Base-by-base conservation (phyloP, 2,113 vertebrate genomes). In the Clinocottus analis region DNA sequence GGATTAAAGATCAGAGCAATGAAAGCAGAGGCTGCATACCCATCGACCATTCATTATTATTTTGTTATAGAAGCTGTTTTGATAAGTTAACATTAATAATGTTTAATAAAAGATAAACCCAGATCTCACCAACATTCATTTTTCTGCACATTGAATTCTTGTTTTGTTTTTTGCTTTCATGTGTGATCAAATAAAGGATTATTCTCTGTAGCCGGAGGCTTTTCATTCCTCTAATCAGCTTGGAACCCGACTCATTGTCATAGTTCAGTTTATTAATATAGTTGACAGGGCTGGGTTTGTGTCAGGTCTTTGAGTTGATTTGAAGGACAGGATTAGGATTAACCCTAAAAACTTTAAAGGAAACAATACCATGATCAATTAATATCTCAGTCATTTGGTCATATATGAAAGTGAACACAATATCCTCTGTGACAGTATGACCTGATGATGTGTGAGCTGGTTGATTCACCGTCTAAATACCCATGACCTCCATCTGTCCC, bases 181-280 rank as follows among this genome's bases (percentile, higher is more conserved):
- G 33, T 60, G 17, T 25, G 10, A 66, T 19, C 25, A 65, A n/a
- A 74, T 56, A 2, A 65, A 65, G 12, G 2, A 23, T 19, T 37
- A 27, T 37, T 58, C 29, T 25, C 3, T 17, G 16, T 53, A 7
- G 43, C 43, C 43, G 2, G 25, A 71, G 35, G n/a, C 6, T 37
- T 62, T 62, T 37, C 14, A 31, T 43, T 59, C 3, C 7, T 62
- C 62, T 11, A 62, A 3, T 41, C 4, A 63, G n/a, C 19, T 45
- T 10, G 39, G 51, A 62, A 75, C 23, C 7, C 7, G 0, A 64
- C 53, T 21, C 14, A 61, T 25, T 79, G 51, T 63, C 62, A 53
- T 17, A 27, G 64, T 70, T 65, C 19, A 19, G 23, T 70, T 72
- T 29, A 41, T 72, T 39, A 62, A 47, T 45, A 47, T 45, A 2